Base-by-base conservation (phyloP, 2,888 invertebrate genomes). In the Embidobia sp. region DNA sequence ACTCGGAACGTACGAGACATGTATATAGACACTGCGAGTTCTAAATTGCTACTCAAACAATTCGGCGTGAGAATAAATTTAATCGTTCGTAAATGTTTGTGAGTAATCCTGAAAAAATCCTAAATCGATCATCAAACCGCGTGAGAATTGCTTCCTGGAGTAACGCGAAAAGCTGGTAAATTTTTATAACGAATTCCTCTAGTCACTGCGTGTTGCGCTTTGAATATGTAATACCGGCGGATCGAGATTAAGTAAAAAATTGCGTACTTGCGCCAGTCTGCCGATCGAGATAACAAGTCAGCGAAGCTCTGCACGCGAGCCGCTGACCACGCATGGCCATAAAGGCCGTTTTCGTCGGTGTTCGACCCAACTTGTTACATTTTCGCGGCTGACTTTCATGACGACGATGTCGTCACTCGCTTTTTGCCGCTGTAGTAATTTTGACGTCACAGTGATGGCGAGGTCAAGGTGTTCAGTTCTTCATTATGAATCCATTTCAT, bases 231-330 rank as follows among this genome's bases (percentile, higher is more conserved):
- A 70, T 51, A 8, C 18, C 13, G 31, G 16, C 7, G 10, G 55
- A 44, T 51, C 51, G 44, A 70, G 70, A 70, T 70, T 70, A 61
- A 18, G 48, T 27, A 61, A 63, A 70, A 72, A 63, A 72, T 63
- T 72, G 70, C 70, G 70, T 72, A 72, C 51, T 72, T 72, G 37
- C 29, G 26, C 18, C 40, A 29, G 18, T 5, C 18, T 13, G 29
- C 11, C 49, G 40, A 72, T 70, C 31, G 19, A 53, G 70, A 72
- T 72, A 49, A 63, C 46, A 37, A 44, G 19, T 35, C 46, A 13
- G n/a, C 61, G 22, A 46, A 16, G 29, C 10, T 35, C 29, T 18
- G 61, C 70, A 72, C 70, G 70, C 70, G 27, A 72, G 22, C 29
- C 26, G 16, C 42, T 22, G 31, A 48, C 42, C 48, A 48, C 40